Evolutionary conservation across 2,113 vertebrate species (phyloP), one percentile per base, ranked within the genome.

Genomic region (Vulpes ferrilata): DNA sequence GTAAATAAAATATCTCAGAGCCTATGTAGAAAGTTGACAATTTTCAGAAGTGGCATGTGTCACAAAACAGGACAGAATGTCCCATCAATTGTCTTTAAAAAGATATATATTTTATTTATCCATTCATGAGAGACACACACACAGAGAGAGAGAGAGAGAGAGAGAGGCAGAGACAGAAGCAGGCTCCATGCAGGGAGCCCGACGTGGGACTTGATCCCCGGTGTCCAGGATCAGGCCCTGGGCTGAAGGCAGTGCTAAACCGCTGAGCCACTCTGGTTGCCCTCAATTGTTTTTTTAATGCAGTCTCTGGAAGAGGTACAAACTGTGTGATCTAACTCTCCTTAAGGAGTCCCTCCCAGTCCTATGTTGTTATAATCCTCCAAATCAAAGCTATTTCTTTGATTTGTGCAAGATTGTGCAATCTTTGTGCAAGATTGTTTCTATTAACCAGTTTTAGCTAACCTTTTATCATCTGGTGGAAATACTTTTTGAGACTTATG

Each of bases 401-500:
- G 35, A 35, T 96, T 98, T 98, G 78, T 96, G 95, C 88, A 87
- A 87, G 85, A 9, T 95, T 74, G 82, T 97, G 35, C 35, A 35
- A 35, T 35, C 85, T 96, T 98, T 98, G 78, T 96, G 95, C 88
- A 87, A 87, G 85, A 9, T 95, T 74, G 82, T 97, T 98, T 79
- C 0, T 95, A 53, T 97, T 90, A 93, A 96, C 88, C 65, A 86
- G 30, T 97, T 98, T 97, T 98, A 79, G 97, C 96, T 97, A 87
- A 84, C 84, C 96, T 98, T 98, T 98, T 98, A 95, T 99, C 98
- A 98, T 97, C 97, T 97, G 93, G 86, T 96, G 88, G 98, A 95
- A 96, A 95, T 97, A 55, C 97, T 98, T 99, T 98, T 97, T 98
- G 97, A 3, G 0, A 96, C 96, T 95, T 97, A 43, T 96, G 76